Conservation (phyloP, 1,140 invertebrate species). For the Aethina tumida region DNA sequence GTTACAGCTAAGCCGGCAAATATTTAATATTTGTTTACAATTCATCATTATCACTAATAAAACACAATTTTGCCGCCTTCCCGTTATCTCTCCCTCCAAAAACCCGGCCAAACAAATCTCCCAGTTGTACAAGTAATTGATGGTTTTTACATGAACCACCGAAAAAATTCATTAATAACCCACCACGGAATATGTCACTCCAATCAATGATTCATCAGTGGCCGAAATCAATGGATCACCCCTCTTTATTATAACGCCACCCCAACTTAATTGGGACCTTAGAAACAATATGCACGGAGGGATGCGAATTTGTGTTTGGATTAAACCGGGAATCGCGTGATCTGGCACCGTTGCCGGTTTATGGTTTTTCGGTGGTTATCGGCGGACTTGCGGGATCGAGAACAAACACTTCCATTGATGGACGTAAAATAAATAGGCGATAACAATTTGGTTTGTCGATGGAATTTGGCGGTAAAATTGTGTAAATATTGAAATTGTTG, state of each 20-base stretch:
- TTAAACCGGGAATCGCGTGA: no score
- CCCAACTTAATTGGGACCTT: conserved; percentile 13
- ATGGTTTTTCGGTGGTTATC: conserved; percentile 5
- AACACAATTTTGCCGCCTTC: no score
- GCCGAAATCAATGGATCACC: conserved; percentile 9
- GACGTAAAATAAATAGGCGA: no score
- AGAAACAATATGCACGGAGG: conserved; percentile 14
- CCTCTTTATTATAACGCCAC: conserved; percentile 14
- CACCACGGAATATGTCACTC: conserved; percentile 5
- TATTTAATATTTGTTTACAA: no score
- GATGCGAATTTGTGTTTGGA: conserved; percentile 8
- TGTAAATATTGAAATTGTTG: no score
- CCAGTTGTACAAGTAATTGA: background rate
- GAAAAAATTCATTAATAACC: conserved; percentile 6
- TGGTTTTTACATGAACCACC: background rate
- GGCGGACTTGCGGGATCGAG: background rate
- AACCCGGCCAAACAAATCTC: conserved; percentile 2
- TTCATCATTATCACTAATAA: no score
- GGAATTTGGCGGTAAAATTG: background rate
- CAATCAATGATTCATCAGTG: conserved; percentile 9
- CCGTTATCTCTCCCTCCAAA: no score
- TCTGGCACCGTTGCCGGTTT: conserved; percentile 5
- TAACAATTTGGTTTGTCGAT: background rate
- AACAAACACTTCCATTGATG: no score
- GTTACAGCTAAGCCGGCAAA: background rate